These are phyloP conservation scores for Amaurobius ferox DNA, from an alignment of 2,888 invertebrate species.

Conservation along the genomic window DNA sequence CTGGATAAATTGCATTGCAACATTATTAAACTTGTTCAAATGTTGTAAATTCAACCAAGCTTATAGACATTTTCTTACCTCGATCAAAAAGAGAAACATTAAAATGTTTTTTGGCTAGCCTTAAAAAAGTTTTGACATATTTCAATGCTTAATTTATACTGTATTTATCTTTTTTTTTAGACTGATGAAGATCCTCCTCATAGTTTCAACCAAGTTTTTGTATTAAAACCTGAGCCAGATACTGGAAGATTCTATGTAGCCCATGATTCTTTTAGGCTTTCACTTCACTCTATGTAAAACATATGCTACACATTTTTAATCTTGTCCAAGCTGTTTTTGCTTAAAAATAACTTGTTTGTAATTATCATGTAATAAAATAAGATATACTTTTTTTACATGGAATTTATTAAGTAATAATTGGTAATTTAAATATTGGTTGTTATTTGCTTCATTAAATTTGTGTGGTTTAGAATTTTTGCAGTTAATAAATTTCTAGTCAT, in stretches of 20 bases:
- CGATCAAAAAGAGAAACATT: not conserved
- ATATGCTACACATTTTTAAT: not conserved
- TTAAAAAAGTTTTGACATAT: not conserved
- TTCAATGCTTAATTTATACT: constrained; percentile 75
- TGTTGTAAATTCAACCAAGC: not conserved
- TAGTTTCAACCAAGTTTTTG: constrained; percentile 94
- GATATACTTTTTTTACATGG: not conserved
- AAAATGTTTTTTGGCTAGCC: not conserved
- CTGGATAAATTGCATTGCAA: too few relatives aligned
- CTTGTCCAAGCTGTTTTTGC: constrained; percentile 13
- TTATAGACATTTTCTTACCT: too few relatives aligned
- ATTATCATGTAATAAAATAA: not conserved
- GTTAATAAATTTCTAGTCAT: too few relatives aligned
- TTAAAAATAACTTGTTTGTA: constrained; percentile 7
- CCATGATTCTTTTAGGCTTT: constrained; percentile 96
- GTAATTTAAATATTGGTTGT: too few relatives aligned
- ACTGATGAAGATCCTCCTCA: constrained; percentile 97
- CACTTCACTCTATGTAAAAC: constrained; percentile 83
- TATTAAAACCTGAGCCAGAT: constrained; percentile 88
- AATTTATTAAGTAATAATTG: too few relatives aligned
- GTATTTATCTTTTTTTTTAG: constrained; percentile 80
- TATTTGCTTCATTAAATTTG: too few relatives aligned
- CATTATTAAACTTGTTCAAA: not conserved
- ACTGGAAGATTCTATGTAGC: constrained; percentile 91
- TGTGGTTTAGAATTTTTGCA: too few relatives aligned